These are phyloP conservation scores for Brachionus sp. DNA, from an alignment of 1,140 invertebrate species.

Conservation along the genomic window DNA sequence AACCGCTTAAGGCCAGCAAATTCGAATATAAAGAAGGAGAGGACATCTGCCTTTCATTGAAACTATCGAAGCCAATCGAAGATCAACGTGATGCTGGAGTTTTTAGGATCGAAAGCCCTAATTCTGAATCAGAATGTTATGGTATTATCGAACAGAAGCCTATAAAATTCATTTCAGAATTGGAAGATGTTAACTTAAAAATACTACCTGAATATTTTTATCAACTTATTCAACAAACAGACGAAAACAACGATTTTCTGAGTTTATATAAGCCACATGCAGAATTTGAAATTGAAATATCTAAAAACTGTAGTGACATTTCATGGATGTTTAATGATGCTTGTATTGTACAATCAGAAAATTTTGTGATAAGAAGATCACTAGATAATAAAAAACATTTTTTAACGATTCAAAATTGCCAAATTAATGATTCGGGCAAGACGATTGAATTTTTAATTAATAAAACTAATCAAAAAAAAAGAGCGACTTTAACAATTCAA, in stretches of 20 bases:
- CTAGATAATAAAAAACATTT: background rate
- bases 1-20: background rate
- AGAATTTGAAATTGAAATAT: slow-evolving; percentile 18
- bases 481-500: background rate
- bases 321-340: background rate
- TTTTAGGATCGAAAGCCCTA: background rate
- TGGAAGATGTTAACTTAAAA: slow-evolving; percentile 13
- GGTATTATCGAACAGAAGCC: slow-evolving; percentile 1
- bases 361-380: background rate
- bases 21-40: slow-evolving; percentile 26
- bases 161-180: background rate
- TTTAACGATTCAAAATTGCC: slow-evolving; percentile 29
- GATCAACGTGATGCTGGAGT: background rate
- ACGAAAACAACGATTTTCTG: background rate
- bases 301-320: background rate
- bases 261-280: background rate
- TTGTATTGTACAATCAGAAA: background rate
- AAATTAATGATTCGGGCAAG: background rate
- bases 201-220: slow-evolving; percentile 6
- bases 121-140: slow-evolving; percentile 19
- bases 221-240: background rate
- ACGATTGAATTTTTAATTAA: background rate
- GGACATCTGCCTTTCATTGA: background rate
- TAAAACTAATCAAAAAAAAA: background rate
- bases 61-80: too few species aligned